Base-by-base conservation (phyloP, 2,797 vertebrate genomes). In the Coccyzus lansbergi region DNA sequence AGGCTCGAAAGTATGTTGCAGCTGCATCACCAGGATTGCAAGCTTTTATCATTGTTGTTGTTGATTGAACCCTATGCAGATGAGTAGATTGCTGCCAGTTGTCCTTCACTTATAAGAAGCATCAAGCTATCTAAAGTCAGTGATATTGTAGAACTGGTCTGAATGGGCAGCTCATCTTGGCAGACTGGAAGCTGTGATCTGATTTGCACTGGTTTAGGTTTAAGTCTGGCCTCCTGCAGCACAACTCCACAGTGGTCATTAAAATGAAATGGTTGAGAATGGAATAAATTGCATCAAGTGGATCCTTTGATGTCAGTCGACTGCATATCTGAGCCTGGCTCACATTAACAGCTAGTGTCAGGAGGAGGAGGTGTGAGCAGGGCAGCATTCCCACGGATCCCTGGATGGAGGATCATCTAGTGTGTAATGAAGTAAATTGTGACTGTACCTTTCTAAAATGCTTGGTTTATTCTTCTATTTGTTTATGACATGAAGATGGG, bases 381-480 rank as follows among this genome's bases (percentile, higher is more conserved):
- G 56, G 76, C 4, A 1, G 16, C 46, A 2, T 81, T 92, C 46
- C 63, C 38, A 6, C 34, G 79, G 58, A 46, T 36, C 49, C 0
- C 0, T 22, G 69, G 65, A 62, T 63, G 34, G 62, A 72, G 52
- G 40, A 83, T 33, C 62, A 86, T 77, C 60, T 38, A 29, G 26
- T 19, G 65, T 53, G 36, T 42, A 86, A 77, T 40, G 44, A 77
- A 83, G 15, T 42, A 69, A 88, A 29, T 49, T 84, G 77, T 74
- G 69, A 48, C 42, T 89, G 46, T 29, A 9, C 12, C 44, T 71
- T 83, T 86, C 68, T 86, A 67, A 60, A 91, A 82, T 31, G 36
- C 29, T 84, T 44, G 26, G 3, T 87, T 92, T 72, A n/a, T 56
- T 92, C 49, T 80, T 85, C 70, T 93, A 56, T 86, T 90, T 78